Conservation (phyloP, 2,888 invertebrate genomes). For the Habrosyne pyritoides region DNA sequence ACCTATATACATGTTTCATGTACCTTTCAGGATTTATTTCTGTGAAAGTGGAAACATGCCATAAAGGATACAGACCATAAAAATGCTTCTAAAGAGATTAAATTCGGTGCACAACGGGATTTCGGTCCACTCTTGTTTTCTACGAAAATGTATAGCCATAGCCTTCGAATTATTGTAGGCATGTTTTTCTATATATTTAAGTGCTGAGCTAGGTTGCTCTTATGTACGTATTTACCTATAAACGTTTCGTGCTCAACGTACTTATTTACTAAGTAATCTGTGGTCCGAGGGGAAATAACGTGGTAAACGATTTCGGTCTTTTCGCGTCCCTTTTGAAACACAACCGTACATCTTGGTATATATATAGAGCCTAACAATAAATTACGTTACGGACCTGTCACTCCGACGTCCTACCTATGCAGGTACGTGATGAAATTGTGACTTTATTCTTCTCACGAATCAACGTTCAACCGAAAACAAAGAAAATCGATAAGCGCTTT, state of each 20-base stretch:
- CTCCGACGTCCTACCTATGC: background rate
- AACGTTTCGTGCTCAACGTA: background rate
- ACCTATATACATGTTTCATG: no score
- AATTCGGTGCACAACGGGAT: no score
- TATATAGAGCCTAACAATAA: background rate
- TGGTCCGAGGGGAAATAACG: background rate
- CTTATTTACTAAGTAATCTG: background rate
- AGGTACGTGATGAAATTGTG: background rate
- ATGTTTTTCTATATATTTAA: no score
- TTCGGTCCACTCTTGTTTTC: no score
- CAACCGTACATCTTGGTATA: background rate
- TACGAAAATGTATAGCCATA: no score
- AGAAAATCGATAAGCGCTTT: background rate
- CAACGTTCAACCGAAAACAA: constrained; percentile 2
- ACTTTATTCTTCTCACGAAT: background rate
- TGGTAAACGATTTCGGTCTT: background rate
- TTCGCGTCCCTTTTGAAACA: background rate
- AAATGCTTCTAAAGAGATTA: no score
- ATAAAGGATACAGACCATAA: no score
- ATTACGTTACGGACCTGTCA: background rate
- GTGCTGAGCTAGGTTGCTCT: no score
- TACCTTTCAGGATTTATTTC: no score
- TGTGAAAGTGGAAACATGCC: no score
- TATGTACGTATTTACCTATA: background rate
- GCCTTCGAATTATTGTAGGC: no score